Evolutionary conservation across 2,888 invertebrate genomes (phyloP).

Genomic region (Scaptomyza polygonia): DNA sequence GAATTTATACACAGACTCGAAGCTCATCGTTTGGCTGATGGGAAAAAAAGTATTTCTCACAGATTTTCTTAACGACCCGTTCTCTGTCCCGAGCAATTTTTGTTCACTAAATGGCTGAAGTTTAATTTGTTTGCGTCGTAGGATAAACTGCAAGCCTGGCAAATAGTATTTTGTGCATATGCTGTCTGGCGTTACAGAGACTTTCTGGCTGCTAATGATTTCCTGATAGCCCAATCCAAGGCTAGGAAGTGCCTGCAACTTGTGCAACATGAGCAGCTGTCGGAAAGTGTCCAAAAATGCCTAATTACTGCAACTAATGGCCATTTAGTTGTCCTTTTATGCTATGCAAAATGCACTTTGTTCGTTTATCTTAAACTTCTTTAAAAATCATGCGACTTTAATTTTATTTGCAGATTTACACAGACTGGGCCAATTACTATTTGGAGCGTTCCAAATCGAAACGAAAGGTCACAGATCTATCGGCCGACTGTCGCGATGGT

Average conservation of each 20-base stretch:
- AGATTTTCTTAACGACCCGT: slow-evolving; percentile 72
- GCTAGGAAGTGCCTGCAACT: slow-evolving; percentile 35
- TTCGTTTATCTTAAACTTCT: not conserved
- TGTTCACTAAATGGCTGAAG: slow-evolving; percentile 43
- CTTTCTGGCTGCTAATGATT: slow-evolving; percentile 72
- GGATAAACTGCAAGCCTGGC: slow-evolving; percentile 32
- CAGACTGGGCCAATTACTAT: slow-evolving; percentile 99
- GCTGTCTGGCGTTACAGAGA: slow-evolving; percentile 41
- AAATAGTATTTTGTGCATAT: slow-evolving; percentile 55
- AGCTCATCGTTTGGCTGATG: slow-evolving; percentile 18
- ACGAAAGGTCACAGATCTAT: slow-evolving; percentile 92
- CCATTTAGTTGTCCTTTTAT: slow-evolving; percentile 43
- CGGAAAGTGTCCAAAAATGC: slow-evolving; percentile 42
- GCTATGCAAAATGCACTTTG: slow-evolving; percentile 3
- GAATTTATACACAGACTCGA: slow-evolving; percentile 7
- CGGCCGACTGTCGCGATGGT: slow-evolving; percentile 96
- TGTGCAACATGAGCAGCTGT: slow-evolving; percentile 56
- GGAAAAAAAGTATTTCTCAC: slow-evolving; percentile 50
- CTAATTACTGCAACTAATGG: slow-evolving; percentile 65
- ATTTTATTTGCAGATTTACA: slow-evolving; percentile 92
- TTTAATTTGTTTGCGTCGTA: slow-evolving; percentile 67
- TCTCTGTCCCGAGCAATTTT: slow-evolving; percentile 15
- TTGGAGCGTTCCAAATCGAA: slow-evolving; percentile 95
- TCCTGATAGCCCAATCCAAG: slow-evolving; percentile 78
- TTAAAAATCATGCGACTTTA: not conserved